Base-by-base conservation (phyloP, 2,888 invertebrate species). In the Abrostola tripartita region DNA sequence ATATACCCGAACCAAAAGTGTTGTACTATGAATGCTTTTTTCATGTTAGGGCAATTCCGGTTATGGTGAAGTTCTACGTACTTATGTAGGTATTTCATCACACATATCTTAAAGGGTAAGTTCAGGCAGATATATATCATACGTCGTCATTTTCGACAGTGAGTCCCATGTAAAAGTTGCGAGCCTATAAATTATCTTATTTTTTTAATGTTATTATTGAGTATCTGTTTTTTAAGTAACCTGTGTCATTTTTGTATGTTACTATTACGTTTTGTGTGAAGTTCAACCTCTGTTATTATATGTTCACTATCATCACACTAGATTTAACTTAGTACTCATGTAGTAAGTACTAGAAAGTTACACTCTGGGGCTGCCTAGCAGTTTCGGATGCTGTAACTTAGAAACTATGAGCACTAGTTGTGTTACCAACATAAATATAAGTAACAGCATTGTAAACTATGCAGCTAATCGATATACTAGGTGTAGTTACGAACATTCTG, bases 281-380 rank as follows among this genome's bases (percentile, higher is more conserved):
- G 12, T 44, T 0, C 8, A 24, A 24, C 44, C 24, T 47, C 44
- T 47, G 24, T 24, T 0, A 5, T 24, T 4, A 47, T 35, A 37
- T 65, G 10, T 42, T n/a, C 8, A 0, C 14, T 10, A 24, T 41
- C 37, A 44, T 35, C 41, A 55, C 7, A 51, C 50, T 60, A 62
- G 40, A 60, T 54, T 53, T 59, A 72, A 72, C 50, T 54, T 52
- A 54, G 64, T 65, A 57, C 47, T 38, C 24, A n/a, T 36, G 14
- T 47, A 63, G 59, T 61, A 66, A 73, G 63, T 58, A 71, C 67
- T 75, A 61, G 52, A 63, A 70, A 78, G 61, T 71, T 72, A 56
- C 59, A 58, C 68, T 56, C 65, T 61, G 14, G 76, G 63, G 65
- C 62, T 68, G 55, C 63, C 65, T 66, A 68, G 70, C 64, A 74